Conservation (phyloP, 2,888 invertebrate species). For the Camptogramma bilineatum region DNA sequence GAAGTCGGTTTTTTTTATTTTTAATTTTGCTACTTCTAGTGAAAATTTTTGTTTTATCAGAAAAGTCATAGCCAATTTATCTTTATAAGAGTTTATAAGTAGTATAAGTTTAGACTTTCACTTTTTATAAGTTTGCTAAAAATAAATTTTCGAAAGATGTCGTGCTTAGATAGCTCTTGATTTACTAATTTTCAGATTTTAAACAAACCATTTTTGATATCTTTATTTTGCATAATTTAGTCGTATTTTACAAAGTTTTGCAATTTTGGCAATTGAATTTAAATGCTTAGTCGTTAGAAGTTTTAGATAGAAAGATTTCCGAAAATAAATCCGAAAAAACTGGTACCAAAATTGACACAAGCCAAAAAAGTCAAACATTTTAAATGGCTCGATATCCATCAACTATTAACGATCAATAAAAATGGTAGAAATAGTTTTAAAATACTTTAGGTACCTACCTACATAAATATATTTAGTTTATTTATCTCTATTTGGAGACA, state of each 20-base stretch:
- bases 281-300: neutral
- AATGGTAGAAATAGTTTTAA: neutral
- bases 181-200: neutral
- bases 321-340: neutral
- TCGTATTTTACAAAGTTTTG: neutral
- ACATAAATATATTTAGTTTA: no score
- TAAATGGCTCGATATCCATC: neutral
- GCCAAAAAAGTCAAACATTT: neutral
- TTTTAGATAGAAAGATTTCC: neutral
- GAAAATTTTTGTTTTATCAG: no score
- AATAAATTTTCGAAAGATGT: neutral
- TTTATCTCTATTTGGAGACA: no score
- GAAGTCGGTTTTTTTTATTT: no score
- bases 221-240: neutral
- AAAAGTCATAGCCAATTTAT: no score
- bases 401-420: neutral
- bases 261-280: neutral
- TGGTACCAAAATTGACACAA: neutral
- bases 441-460: neutral
- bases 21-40: no score
- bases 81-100: no score
- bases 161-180: neutral
- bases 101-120: no score
- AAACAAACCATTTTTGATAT: neutral
- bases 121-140: no score